A percentile compares a stretch with the other conserved stretches of the same genome.
phyloP scores from a whole-genome alignment of 2,888 invertebrate genomes.

The Chelonus formosanus region DNA sequence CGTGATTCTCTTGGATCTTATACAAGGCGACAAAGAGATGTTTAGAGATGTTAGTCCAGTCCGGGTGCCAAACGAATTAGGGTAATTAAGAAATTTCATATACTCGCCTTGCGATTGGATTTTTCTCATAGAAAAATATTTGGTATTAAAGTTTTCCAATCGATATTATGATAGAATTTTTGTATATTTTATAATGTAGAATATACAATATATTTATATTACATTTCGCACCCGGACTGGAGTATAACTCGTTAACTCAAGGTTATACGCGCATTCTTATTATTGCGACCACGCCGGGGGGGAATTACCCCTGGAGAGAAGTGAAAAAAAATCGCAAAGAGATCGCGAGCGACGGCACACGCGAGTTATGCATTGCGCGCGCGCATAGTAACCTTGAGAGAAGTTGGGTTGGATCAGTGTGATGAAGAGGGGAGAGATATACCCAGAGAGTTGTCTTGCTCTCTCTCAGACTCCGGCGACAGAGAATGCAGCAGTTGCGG shows the following conservation, averaged over 20 bases:
- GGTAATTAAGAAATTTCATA: too few relatives aligned
- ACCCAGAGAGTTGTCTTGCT: constrained; percentile 5
- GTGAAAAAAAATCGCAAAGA: background rate
- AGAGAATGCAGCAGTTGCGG: constrained; percentile 18
- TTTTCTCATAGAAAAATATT: too few relatives aligned
- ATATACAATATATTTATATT: too few relatives aligned
- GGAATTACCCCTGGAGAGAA: constrained; percentile 18
- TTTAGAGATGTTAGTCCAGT: constrained; percentile 18
- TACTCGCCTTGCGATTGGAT: too few relatives aligned
- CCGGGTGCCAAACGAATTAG: too few relatives aligned
- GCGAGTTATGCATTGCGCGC: constrained; percentile 14
- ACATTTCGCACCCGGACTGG: too few relatives aligned
- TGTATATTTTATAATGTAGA: too few relatives aligned
- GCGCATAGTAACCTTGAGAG: background rate
- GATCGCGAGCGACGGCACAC: constrained; percentile 28
- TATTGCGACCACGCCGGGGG: constrained; percentile 21
- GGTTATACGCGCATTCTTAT: constrained; percentile 32
- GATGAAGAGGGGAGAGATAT: background rate
- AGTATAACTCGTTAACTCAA: constrained; percentile 35
- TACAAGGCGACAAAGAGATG: constrained; percentile 19
- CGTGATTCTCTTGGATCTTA: background rate
- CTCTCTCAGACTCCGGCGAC: constrained; percentile 7
- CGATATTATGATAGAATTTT: too few relatives aligned
- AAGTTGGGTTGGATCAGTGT: constrained; percentile 6
- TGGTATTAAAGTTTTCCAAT: too few relatives aligned